Evolutionary conservation across 2,888 invertebrate genomes (phyloP).

Genomic region (Cheilosia variabilis): DNA sequence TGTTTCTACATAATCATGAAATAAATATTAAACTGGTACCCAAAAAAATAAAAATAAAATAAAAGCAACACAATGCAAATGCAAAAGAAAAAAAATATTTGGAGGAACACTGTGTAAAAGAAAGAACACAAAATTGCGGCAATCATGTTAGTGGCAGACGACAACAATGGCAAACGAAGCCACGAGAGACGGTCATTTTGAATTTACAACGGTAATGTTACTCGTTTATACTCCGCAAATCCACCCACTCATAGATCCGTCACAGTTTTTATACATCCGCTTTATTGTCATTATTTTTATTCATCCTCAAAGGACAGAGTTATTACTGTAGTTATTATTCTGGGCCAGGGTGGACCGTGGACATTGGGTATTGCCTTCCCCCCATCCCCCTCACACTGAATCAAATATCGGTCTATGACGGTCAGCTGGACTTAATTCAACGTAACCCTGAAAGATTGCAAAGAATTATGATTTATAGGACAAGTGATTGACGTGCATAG

Average conservation of each 20-base stretch:
- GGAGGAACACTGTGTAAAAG: conserved; percentile 15
- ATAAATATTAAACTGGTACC: conserved; percentile 18
- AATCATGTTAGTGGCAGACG: conserved; percentile 66
- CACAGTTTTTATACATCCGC: not conserved
- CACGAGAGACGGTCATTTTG: conserved; percentile 58
- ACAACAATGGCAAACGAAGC: conserved; percentile 24
- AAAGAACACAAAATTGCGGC: conserved; percentile 22
- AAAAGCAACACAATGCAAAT: conserved; percentile 29
- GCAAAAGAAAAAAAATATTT: conserved; percentile 8
- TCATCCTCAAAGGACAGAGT: conserved; percentile 65
- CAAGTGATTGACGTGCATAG: conserved; percentile 64
- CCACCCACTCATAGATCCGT: too few species aligned
- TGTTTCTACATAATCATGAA: conserved; percentile 18
- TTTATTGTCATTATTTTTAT: conserved; percentile 65
- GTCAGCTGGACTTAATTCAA: conserved; percentile 57
- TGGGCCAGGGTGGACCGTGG: conserved; percentile 16
- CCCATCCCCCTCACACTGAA: conserved; percentile 10
- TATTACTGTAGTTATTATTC: conserved; percentile 51
- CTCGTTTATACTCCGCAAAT: conserved; percentile 14
- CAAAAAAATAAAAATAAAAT: not conserved
- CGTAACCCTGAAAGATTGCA: conserved; percentile 73
- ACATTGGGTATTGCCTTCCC: not conserved
- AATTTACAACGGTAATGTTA: conserved; percentile 60
- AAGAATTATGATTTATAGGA: conserved; percentile 67
- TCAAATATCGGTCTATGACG: conserved; percentile 44